These are phyloP conservation scores for Acromyrmex echinatior DNA, from an alignment of 1,140 invertebrate species.

Conservation along the genomic window DNA sequence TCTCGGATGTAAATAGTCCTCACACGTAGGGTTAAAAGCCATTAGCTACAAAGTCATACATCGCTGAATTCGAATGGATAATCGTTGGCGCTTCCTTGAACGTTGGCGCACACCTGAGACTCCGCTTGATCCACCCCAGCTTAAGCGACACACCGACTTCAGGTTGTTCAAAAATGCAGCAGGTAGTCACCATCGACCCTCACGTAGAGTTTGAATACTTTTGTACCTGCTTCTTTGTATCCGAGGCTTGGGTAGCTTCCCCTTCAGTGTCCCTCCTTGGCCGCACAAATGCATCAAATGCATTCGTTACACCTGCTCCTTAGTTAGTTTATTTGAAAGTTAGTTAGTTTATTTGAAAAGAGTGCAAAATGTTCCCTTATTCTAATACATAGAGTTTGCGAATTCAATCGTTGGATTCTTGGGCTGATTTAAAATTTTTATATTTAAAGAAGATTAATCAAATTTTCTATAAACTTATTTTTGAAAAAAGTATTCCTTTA, in stretches of 20 bases:
- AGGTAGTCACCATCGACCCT: constrained; percentile 64
- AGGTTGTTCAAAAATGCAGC: constrained; percentile 22
- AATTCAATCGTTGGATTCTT: neutral
- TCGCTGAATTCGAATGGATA: constrained; percentile 55
- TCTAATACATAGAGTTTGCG: neutral
- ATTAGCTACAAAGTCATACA: constrained; percentile 49
- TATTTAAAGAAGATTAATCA: neutral
- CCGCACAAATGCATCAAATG: neutral
- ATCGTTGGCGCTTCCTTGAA: constrained; percentile 14
- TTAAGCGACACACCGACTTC: constrained; percentile 7
- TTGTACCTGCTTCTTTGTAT: constrained; percentile 60
- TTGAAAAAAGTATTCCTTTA: neutral
- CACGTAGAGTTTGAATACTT: constrained; percentile 5
- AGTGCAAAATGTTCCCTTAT: neutral
- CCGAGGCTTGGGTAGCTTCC: constrained; percentile 17
- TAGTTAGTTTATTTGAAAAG: neutral
- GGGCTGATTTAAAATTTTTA: neutral
- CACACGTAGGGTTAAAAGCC: constrained; percentile 1
- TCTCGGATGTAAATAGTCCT: constrained; percentile 64
- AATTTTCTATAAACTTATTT: constrained; percentile 6
- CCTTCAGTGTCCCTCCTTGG: constrained; percentile 12
- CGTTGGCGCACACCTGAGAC: constrained; percentile 57
- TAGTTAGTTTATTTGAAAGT: neutral
- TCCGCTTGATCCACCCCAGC: constrained; percentile 20
- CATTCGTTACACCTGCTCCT: constrained; percentile 51